A percentile compares a stretch with the other conserved stretches of the same genome.
phyloP scores from a whole-genome alignment of 2,888 invertebrate species.

The Aphrophora alni region DNA sequence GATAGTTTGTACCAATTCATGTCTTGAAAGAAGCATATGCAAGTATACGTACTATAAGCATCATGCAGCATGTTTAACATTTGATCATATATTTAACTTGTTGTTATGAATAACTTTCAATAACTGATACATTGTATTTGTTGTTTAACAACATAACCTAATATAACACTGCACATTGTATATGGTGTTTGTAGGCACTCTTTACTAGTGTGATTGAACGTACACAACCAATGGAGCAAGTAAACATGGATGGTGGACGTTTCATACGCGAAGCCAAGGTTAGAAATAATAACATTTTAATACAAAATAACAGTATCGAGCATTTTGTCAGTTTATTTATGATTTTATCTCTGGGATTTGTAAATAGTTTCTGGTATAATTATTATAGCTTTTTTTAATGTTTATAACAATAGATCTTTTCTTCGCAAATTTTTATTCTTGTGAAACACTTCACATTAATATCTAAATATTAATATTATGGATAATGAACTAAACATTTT shows the following conservation, averaged over 20 bases:
- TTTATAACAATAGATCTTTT: too few relatives aligned
- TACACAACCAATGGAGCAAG: slow-evolving; percentile 92
- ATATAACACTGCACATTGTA: slow-evolving; percentile 28
- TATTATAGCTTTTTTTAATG: too few relatives aligned
- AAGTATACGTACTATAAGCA: neutral
- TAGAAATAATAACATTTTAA: slow-evolving; percentile 58
- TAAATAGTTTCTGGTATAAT: neutral
- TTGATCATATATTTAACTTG: too few relatives aligned
- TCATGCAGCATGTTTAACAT: neutral
- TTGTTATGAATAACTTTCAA: too few relatives aligned
- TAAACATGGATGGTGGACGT: slow-evolving; percentile 93
- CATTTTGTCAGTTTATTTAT: neutral
- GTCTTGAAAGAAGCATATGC: neutral
- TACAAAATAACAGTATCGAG: neutral
- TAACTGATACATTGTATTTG: too few relatives aligned
- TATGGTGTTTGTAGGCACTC: slow-evolving; percentile 72
- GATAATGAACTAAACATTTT: too few relatives aligned
- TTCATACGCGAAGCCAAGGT: slow-evolving; percentile 98
- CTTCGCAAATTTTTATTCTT: too few relatives aligned
- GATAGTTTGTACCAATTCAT: neutral
- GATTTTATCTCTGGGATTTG: neutral
- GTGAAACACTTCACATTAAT: too few relatives aligned
- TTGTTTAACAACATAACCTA: slow-evolving; percentile 52
- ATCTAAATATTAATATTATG: too few relatives aligned
- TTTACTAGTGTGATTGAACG: slow-evolving; percentile 93